phyloP scores from a whole-genome alignment of 2,113 vertebrate genomes.

The Sinocyclocheilus anophthalmus region DNA sequence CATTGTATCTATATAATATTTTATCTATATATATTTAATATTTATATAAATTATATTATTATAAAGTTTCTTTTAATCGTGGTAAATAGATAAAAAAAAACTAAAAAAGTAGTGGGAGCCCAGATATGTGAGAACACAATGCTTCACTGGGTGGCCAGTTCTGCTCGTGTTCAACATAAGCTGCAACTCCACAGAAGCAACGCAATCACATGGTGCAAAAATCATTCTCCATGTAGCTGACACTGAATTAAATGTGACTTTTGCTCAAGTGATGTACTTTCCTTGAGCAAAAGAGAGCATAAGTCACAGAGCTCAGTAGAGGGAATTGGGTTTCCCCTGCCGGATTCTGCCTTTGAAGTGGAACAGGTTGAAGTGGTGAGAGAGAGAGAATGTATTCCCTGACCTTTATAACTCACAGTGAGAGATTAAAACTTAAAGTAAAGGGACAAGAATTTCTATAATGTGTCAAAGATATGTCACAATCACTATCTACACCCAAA shows the following conservation, averaged over 20 bases:
- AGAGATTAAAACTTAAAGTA: background rate
- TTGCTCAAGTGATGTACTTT: background rate
- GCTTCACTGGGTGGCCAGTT: background rate
- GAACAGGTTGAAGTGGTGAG: background rate
- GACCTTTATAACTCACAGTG: constrained; percentile 11
- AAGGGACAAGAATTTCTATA: background rate
- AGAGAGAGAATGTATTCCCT: constrained; percentile 31
- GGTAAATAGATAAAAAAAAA: too few relatives aligned
- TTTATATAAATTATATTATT: too few relatives aligned
- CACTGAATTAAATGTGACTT: background rate
- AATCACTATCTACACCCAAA: background rate
- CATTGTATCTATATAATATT: too few relatives aligned
- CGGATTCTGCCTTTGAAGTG: background rate
- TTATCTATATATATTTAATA: too few relatives aligned
- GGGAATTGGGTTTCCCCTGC: constrained; percentile 43
- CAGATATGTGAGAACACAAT: background rate
- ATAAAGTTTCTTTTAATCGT: too few relatives aligned
- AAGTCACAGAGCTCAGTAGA: background rate
- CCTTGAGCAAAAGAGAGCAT: background rate
- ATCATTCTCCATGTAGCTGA: background rate
- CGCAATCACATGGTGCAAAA: background rate
- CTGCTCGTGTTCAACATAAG: background rate
- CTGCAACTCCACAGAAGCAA: background rate
- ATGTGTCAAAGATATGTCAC: background rate
- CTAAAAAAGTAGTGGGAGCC: too few relatives aligned